Percentiles rank a stretch among this genome's conserved stretches.
Evolutionary conservation across 2,113 vertebrate genomes (phyloP).

Genomic region (Camarhynchus parvulus): DNA sequence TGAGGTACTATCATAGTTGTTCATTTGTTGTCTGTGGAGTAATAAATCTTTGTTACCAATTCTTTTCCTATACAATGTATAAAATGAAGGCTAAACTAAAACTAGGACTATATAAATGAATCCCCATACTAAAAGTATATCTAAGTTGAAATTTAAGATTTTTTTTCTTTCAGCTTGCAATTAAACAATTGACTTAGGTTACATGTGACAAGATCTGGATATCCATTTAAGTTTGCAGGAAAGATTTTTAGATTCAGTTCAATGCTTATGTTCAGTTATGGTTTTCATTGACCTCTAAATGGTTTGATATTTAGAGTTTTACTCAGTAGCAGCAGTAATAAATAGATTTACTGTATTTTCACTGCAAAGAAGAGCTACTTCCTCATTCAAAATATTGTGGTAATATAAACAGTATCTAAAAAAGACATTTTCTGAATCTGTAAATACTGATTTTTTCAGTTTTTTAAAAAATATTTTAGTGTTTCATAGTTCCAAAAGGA

Average conservation of each 20-base stretch:
- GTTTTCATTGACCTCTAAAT: not conserved
- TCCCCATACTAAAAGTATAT: not conserved
- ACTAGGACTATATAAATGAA: not conserved
- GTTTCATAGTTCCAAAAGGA: not conserved
- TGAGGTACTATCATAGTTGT: not conserved
- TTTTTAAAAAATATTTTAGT: not conserved
- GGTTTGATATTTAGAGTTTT: not conserved
- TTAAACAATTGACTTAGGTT: not conserved
- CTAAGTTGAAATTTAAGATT: not conserved
- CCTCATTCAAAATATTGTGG: not conserved
- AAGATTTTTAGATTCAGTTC: not conserved
- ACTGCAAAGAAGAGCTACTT: not conserved
- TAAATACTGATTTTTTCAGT: not conserved
- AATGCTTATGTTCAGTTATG: not conserved
- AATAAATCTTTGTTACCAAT: not conserved
- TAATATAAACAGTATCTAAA: not conserved
- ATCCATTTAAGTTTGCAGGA: not conserved
- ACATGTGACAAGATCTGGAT: not conserved
- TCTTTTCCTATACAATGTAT: not conserved
- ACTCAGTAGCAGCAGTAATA: not conserved
- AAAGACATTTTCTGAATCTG: not conserved
- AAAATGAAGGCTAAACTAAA: not conserved
- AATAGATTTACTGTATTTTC: not conserved
- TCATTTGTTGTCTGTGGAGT: not conserved
- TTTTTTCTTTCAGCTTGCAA: not conserved